A percentile compares a stretch with the other conserved stretches of the same genome.
Evolutionary conservation across 92 coral and sea anemone genomes (phyloP).

Genomic region (Zoanthus sansibaricus): DNA sequence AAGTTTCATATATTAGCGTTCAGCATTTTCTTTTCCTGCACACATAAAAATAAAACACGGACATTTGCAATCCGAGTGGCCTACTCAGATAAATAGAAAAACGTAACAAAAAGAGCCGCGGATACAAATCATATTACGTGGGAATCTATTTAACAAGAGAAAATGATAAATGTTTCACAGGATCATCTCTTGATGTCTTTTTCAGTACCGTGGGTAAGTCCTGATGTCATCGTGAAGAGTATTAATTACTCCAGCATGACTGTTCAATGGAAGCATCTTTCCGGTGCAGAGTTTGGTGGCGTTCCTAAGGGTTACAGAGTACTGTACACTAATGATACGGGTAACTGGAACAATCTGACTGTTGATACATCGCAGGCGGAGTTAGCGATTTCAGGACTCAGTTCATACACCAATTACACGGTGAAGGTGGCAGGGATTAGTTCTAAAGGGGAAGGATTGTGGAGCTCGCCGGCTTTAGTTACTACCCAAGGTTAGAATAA

Average conservation of each 20-base stretch:
- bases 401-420: constrained; percentile 27
- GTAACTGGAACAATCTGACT: background rate
- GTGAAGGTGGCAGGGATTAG: constrained; percentile 35
- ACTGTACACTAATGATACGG: background rate
- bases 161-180: too few species aligned
- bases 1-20: too few species aligned
- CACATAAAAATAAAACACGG: too few species aligned
- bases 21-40: too few species aligned
- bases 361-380: constrained; percentile 7
- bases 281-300: constrained; percentile 17
- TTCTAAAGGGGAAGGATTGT: constrained; percentile 38
- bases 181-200: background rate
- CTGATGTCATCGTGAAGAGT: background rate
- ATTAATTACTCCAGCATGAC: background rate
- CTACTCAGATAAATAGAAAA: too few species aligned
- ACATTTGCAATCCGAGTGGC: too few species aligned
- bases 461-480: constrained; percentile 11
- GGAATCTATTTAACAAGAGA: too few species aligned
- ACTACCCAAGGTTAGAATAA: constrained; percentile 25
- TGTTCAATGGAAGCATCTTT: constrained; percentile 12
- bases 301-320: constrained; percentile 28
- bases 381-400: background rate
- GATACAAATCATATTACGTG: too few species aligned
- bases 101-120: too few species aligned
- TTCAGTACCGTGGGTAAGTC: constrained; percentile 24